phyloP scores from a whole-genome alignment of 1,140 invertebrate species.

The Penaeus chinensis region DNA sequence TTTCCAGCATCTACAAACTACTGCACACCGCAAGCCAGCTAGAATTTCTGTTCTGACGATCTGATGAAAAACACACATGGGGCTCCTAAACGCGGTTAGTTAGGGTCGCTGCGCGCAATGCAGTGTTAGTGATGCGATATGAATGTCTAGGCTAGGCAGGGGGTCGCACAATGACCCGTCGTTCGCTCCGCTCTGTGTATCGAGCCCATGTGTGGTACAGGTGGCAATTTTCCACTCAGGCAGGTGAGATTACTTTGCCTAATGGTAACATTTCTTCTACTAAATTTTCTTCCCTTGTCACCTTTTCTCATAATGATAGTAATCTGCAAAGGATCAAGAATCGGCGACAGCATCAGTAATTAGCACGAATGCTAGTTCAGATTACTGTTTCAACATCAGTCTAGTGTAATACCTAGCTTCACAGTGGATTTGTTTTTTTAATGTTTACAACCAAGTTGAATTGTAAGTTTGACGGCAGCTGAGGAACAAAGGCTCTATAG shows the following conservation, averaged over 20 bases:
- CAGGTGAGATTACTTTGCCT: constrained; percentile 48
- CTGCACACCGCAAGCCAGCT: constrained; percentile 40
- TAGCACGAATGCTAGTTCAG: constrained; percentile 9
- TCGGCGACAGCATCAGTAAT: constrained; percentile 27
- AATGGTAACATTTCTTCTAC: constrained; percentile 32
- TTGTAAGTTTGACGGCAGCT: constrained; percentile 5
- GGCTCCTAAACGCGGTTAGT: constrained; percentile 55
- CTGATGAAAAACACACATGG: constrained; percentile 47
- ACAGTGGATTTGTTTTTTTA: constrained; percentile 8
- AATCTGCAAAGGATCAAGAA: constrained; percentile 26
- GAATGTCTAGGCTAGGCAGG: constrained; percentile 50
- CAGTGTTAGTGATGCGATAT: constrained; percentile 67
- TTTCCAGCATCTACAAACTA: constrained; percentile 42
- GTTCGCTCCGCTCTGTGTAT: constrained; percentile 22
- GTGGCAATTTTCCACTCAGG: constrained; percentile 6
- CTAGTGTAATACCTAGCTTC: constrained; percentile 10
- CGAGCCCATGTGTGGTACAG: constrained; percentile 35
- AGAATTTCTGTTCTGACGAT: constrained; percentile 34
- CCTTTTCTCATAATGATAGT: constrained; percentile 2
- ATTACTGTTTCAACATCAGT: constrained; percentile 10
- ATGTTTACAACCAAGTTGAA: no score
- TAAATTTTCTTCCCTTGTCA: constrained; percentile 10
- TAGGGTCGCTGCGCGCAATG: constrained; percentile 72
- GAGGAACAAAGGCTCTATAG: neutral
- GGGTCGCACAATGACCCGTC: constrained; percentile 62